Conservation (phyloP, 1,140 invertebrate genomes). For the Pissodes strobi region DNA sequence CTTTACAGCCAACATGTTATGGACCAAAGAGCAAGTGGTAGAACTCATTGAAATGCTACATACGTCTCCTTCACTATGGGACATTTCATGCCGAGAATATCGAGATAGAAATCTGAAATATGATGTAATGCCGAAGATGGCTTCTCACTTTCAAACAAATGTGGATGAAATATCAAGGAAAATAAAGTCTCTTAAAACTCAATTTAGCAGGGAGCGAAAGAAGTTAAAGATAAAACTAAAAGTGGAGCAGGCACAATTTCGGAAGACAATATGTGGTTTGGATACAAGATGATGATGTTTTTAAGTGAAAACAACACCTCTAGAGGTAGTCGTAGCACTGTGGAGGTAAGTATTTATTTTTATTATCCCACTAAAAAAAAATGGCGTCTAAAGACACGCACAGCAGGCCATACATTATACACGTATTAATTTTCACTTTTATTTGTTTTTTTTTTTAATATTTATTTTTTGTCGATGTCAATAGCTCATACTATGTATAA, state of each 20-base stretch:
- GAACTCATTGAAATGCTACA: too few species aligned
- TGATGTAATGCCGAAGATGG: background rate
- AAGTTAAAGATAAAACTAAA: too few species aligned
- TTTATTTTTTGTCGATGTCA: conserved; percentile 8
- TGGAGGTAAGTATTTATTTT: background rate
- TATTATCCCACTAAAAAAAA: background rate
- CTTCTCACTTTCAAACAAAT: background rate
- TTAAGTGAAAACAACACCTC: conserved; percentile 1
- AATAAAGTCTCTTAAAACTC: conserved; percentile 4
- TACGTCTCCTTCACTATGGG: too few species aligned
- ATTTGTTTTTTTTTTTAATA: conserved; percentile 3
- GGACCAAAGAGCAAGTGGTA: too few species aligned
- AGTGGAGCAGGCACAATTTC: conserved; percentile 3
- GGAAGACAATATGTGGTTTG: conserved; percentile 8
- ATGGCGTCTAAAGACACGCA: conserved; percentile 5
- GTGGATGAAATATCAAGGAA: too few species aligned
- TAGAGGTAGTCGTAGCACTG: conserved; percentile 1
- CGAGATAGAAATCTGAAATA: too few species aligned
- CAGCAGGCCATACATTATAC: conserved; percentile 7
- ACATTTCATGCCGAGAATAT: too few species aligned
- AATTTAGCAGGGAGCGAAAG: conserved; percentile 2
- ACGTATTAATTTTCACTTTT: conserved; percentile 6
- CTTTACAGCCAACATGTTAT: too few species aligned
- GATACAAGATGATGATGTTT: conserved; percentile 2
- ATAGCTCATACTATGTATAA: conserved; percentile 2